Percentiles rank a stretch among this genome's conserved stretches.
Evolutionary conservation across 1,140 invertebrate species (phyloP).

Genomic region (Papilio glaucus): DNA sequence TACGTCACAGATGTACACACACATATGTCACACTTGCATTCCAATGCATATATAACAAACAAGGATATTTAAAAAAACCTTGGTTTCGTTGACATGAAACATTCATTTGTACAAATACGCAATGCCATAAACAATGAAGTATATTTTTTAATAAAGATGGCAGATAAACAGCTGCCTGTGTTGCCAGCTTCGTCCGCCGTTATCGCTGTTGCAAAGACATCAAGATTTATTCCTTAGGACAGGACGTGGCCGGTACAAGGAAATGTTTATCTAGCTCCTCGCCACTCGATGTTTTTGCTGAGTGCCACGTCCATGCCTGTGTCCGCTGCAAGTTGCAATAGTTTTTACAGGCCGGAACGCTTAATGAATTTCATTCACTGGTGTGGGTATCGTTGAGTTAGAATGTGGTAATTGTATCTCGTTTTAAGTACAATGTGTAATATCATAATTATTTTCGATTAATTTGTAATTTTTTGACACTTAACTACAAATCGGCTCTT

Average conservation of each 20-base stretch:
- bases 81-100: background rate
- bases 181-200: constrained; percentile 39
- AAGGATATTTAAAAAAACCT: background rate
- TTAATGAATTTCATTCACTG: constrained; percentile 33
- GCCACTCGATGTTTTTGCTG: constrained; percentile 54
- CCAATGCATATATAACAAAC: background rate
- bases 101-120: constrained; percentile 21
- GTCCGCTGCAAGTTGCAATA: background rate
- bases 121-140: constrained; percentile 30
- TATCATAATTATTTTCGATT: background rate
- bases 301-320: constrained; percentile 37
- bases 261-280: constrained; percentile 68
- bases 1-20: too few relatives aligned
- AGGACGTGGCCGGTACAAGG: constrained; percentile 58
- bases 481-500: too few relatives aligned
- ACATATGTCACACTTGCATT: too few relatives aligned
- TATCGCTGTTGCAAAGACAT: constrained; percentile 59
- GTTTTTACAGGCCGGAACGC: constrained; percentile 14
- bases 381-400: constrained; percentile 1
- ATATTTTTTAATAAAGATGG: constrained; percentile 38
- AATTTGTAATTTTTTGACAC: too few relatives aligned
- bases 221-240: constrained; percentile 66
- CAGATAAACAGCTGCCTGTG: constrained; percentile 36
- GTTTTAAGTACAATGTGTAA: background rate
- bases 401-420: background rate